These are phyloP conservation scores for Eudasyphora cyanicolor DNA, from an alignment of 2,888 invertebrate genomes.

Conservation along the genomic window DNA sequence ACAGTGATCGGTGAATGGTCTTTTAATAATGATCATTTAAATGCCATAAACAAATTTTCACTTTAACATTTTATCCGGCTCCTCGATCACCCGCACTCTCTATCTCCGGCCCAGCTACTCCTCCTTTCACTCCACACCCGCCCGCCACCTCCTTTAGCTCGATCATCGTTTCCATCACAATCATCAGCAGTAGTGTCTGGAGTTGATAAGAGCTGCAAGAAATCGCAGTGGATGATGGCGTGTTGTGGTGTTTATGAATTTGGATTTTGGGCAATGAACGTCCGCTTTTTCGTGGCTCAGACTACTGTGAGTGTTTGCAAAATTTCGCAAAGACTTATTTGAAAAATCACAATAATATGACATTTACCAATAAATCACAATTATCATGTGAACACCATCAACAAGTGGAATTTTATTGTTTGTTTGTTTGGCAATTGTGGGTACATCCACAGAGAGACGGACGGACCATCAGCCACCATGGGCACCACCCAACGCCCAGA, in stretches of 20 bases:
- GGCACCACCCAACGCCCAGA: constrained; percentile 25
- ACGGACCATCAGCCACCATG: neutral
- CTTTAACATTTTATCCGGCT: constrained; percentile 48
- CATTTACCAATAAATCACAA: constrained; percentile 62
- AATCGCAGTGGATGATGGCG: neutral
- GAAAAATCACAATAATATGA: constrained; percentile 56
- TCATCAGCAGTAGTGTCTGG: neutral
- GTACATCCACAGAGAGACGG: neutral
- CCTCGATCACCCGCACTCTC: neutral
- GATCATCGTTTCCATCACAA: neutral
- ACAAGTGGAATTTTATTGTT: constrained; percentile 30
- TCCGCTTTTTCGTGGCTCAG: neutral
- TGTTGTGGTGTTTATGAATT: constrained; percentile 7
- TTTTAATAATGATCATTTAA: constrained; percentile 65
- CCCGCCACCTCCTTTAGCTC: too few species aligned
- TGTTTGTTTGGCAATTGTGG: constrained; percentile 5
- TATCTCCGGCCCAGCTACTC: neutral
- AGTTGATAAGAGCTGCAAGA: constrained; percentile 3
- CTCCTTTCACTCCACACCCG: too few species aligned
- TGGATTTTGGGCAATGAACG: constrained; percentile 8
- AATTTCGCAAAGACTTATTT: constrained; percentile 27
- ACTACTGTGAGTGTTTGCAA: neutral
- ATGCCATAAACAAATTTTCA: constrained; percentile 66
- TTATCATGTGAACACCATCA: constrained; percentile 60
- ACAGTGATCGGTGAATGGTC: constrained; percentile 64